Evolutionary conservation across 2,888 invertebrate species (phyloP).

Genomic region (Crossocerus cetratus): DNA sequence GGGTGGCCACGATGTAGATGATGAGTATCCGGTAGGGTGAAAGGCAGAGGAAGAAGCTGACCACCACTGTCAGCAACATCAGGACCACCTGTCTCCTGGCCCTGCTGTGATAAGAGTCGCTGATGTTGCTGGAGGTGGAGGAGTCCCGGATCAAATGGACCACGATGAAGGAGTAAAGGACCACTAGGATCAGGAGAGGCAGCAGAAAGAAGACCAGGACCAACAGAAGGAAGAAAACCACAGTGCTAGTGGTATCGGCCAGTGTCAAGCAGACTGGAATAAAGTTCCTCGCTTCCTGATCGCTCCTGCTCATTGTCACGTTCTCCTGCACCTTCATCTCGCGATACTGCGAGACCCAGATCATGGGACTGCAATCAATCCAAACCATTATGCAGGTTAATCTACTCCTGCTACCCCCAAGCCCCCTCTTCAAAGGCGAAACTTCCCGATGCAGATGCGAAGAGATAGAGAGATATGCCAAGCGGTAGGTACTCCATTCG

Average conservation of each 20-base stretch:
- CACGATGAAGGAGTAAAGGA: conserved; percentile 90
- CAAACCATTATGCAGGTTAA: conserved; percentile 49
- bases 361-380: conserved; percentile 86
- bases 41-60: conserved; percentile 92
- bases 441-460: no score
- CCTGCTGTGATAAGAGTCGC: conserved; percentile 84
- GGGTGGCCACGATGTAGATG: conserved; percentile 88
- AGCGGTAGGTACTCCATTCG: conserved; percentile 12
- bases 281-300: conserved; percentile 69
- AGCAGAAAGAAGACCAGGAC: conserved; percentile 89
- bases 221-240: conserved; percentile 86
- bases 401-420: not conserved
- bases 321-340: conserved; percentile 61
- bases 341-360: conserved; percentile 72
- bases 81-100: conserved; percentile 90
- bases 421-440: no score
- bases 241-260: conserved; percentile 87
- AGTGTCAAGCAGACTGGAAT: conserved; percentile 88
- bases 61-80: conserved; percentile 91
- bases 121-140: conserved; percentile 83
- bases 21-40: conserved; percentile 91
- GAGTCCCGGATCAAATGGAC: conserved; percentile 87
- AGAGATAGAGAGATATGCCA: conserved; percentile 22
- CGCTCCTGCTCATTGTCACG: conserved; percentile 12
- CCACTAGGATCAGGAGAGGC: conserved; percentile 87